Evolutionary conservation across 2,113 vertebrate species (phyloP).

Genomic region (Chionomys nivalis): DNA sequence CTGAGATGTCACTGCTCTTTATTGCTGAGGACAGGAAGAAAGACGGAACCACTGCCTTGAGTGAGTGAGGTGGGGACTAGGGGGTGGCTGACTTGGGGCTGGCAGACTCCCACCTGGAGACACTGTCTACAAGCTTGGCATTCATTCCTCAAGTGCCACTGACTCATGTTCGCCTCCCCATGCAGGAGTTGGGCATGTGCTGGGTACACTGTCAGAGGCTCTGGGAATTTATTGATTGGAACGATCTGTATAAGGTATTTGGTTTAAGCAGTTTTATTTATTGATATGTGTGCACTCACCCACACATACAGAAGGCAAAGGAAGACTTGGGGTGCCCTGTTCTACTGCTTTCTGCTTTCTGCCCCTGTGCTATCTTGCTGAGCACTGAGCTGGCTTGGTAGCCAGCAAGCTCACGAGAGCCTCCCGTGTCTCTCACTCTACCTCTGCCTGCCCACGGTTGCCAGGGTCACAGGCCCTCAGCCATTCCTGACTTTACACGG

Average conservation of each 20-base stretch:
- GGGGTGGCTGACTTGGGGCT: not conserved
- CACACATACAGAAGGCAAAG: not conserved
- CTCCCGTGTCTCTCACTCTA: not conserved
- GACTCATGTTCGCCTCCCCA: not conserved
- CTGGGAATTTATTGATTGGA: not conserved
- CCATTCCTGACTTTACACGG: no score
- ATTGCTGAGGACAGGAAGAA: not conserved
- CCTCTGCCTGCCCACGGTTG: not conserved
- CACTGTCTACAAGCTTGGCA: rapidly evolving
- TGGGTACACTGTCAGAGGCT: not conserved
- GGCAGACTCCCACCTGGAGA: not conserved
- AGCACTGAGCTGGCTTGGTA: not conserved
- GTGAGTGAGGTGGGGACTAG: not conserved
- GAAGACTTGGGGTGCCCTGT: no score
- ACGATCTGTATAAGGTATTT: not conserved
- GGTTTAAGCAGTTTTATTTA: not conserved
- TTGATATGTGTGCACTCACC: no score
- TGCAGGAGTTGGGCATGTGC: not conserved
- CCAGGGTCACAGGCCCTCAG: no score
- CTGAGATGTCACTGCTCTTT: not conserved
- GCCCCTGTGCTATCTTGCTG: not conserved
- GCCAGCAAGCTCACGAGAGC: not conserved
- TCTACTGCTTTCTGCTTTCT: not conserved
- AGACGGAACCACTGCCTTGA: not conserved
- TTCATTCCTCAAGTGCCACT: rapidly evolving